Percentiles rank a stretch among this genome's conserved stretches.
Evolutionary conservation across 2,113 vertebrate species (phyloP).

Genomic region (Oenanthe melanoleuca): DNA sequence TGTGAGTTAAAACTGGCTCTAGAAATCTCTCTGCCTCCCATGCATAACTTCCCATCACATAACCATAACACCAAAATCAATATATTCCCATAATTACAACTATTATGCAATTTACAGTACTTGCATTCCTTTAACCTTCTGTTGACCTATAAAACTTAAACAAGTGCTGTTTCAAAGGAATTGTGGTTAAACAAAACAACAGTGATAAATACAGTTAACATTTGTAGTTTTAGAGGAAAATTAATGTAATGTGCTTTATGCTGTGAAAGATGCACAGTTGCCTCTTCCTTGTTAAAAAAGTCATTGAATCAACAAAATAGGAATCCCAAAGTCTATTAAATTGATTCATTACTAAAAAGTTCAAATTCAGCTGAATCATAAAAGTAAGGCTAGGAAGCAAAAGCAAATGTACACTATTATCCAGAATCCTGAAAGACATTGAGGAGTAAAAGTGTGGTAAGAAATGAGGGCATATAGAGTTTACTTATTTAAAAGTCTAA

Average conservation of each 20-base stretch:
- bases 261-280: not conserved
- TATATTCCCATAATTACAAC: slow-evolving; percentile 60
- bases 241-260: not conserved
- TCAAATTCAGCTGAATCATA: slow-evolving; percentile 51
- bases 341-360: slow-evolving; percentile 33
- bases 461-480: not conserved
- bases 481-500: slow-evolving; percentile 41
- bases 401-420: slow-evolving; percentile 12
- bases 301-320: slow-evolving; percentile 41
- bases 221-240: slow-evolving; percentile 37
- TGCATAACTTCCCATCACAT: not conserved
- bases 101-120: slow-evolving; percentile 62
- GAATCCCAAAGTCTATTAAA: slow-evolving; percentile 24
- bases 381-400: not conserved
- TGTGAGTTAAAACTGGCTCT: slow-evolving; percentile 34
- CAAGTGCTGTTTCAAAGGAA: slow-evolving; percentile 48
- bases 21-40: slow-evolving; percentile 28
- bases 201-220: not conserved
- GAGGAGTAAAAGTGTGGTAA: not conserved
- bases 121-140: slow-evolving; percentile 55
- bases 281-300: not conserved
- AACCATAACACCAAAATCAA: slow-evolving; percentile 45
- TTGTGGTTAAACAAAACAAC: slow-evolving; percentile 15
- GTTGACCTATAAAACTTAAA: slow-evolving; percentile 51
- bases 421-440: slow-evolving; percentile 15